Percentiles rank a stretch among this genome's conserved stretches.
These are phyloP conservation scores for Pygoscelis antarcticus DNA, from an alignment of 2,113 vertebrate genomes.

Conservation along the genomic window DNA sequence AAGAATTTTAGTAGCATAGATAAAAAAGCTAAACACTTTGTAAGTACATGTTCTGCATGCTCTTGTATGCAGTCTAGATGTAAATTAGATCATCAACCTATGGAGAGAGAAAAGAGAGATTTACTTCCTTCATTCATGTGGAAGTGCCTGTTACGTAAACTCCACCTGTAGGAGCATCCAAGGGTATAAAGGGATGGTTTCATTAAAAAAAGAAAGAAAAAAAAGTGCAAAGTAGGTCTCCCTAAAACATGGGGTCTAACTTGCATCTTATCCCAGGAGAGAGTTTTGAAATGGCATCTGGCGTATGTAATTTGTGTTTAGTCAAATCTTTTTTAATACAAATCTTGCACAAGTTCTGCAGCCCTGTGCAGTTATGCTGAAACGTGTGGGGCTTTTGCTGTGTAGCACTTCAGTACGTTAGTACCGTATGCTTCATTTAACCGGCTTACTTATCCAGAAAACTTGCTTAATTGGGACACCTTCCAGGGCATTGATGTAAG, in stretches of 20 bases:
- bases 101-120: neutral
- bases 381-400: neutral
- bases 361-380: neutral
- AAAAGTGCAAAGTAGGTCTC: neutral
- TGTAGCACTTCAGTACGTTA: neutral
- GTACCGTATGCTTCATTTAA: neutral
- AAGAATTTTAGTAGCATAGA: neutral
- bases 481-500: neutral
- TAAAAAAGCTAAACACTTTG: neutral
- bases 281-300: neutral
- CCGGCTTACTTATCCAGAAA: neutral
- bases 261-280: neutral
- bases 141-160: neutral
- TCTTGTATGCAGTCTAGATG: neutral
- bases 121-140: neutral
- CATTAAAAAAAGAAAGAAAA: neutral
- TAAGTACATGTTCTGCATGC: neutral
- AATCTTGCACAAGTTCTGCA: neutral
- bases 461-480: neutral
- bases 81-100: neutral
- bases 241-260: neutral
- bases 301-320: neutral
- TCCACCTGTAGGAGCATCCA: neutral
- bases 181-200: neutral
- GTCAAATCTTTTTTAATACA: neutral